Conservation (phyloP, 2,797 vertebrate species). For the Iguana delicatissima region DNA sequence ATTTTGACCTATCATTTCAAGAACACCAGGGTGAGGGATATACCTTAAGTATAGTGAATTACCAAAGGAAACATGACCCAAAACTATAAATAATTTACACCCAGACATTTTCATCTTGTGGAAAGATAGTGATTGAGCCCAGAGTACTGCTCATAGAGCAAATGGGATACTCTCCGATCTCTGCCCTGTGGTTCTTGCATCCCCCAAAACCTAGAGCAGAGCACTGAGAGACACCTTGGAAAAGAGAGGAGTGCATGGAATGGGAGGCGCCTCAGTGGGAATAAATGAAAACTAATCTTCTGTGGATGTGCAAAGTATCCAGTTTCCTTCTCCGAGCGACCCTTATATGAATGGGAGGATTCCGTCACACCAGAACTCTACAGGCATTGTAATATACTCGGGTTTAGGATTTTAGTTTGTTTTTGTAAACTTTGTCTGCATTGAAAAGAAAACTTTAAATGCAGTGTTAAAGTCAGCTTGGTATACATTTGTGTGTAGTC, state of each 20-base stretch:
- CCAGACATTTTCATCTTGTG: no score
- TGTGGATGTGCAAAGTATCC: neutral
- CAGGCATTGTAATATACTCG: neutral
- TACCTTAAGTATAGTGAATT: neutral
- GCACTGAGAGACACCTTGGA: neutral
- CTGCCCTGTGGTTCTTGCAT: neutral
- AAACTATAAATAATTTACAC: neutral
- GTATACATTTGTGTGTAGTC: conserved; percentile 30
- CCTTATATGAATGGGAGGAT: neutral
- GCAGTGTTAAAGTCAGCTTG: conserved; percentile 52
- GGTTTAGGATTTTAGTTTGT: neutral
- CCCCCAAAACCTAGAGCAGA: neutral
- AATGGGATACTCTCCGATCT: neutral
- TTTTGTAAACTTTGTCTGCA: neutral
- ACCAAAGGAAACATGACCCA: neutral
- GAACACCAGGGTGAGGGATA: neutral
- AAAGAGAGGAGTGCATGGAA: neutral
- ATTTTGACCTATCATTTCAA: neutral
- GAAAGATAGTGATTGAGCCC: neutral
- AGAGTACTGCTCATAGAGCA: neutral
- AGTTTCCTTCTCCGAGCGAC: neutral
- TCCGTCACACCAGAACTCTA: neutral
- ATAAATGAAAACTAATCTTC: neutral
- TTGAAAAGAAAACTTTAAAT: conserved; percentile 29
- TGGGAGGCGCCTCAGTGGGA: neutral